Conservation (phyloP, 2,113 vertebrate species). For the Puffinus mauretanicus region DNA sequence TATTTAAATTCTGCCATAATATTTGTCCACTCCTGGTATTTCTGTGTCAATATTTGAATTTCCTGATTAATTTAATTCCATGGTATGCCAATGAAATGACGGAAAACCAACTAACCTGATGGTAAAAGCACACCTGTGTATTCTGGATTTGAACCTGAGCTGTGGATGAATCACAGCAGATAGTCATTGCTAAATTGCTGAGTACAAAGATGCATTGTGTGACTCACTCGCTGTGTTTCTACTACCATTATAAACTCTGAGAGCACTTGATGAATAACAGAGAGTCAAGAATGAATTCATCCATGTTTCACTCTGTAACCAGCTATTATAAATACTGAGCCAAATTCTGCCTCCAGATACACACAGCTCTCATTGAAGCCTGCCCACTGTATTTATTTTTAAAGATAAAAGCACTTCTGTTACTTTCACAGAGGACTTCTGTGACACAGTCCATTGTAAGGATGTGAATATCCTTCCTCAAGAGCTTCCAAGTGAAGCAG, state of each 20-base stretch:
- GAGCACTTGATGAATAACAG: conserved; percentile 48
- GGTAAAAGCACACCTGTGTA: background rate
- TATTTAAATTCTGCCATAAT: background rate
- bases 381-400: conserved; percentile 57
- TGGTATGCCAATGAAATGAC: background rate
- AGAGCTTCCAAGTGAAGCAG: background rate
- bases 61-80: background rate
- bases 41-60: background rate
- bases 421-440: conserved; percentile 32
- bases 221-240: conserved; percentile 33
- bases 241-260: conserved; percentile 31
- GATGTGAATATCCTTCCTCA: conserved; percentile 31
- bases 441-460: conserved; percentile 15
- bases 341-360: conserved; percentile 52
- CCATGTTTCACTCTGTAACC: conserved; percentile 40
- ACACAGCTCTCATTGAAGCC: conserved; percentile 22
- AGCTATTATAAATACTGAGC: conserved; percentile 39
- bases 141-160: background rate
- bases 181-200: conserved; percentile 1
- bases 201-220: conserved; percentile 17
- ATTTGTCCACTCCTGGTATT: background rate
- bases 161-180: background rate
- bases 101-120: background rate
- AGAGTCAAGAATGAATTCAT: conserved; percentile 46
- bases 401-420: conserved; percentile 61